Evolutionary conservation across 2,113 vertebrate species (phyloP), one percentile per base, ranked within the genome.

Genomic region (Sus scrofa): DNA sequence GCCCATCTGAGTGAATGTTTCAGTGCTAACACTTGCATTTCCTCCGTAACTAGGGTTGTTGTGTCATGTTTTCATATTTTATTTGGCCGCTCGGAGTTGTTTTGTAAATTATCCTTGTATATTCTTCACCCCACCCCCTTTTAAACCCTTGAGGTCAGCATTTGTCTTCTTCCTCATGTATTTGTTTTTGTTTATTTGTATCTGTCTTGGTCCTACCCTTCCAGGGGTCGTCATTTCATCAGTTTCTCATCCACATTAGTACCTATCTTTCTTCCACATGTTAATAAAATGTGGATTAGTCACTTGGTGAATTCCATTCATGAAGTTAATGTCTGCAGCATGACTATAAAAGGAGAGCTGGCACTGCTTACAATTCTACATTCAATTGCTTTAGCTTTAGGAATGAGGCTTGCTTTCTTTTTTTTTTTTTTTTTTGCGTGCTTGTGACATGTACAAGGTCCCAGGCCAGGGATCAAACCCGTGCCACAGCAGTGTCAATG

Each of bases 61-160:
- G 32, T 63, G 2, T 58, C 71, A 12, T 34, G 54, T 74, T 78
- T 94, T 79, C 52, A 0, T 56, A 13, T 90, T 85, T 63, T 39
- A 8, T 13, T 67, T 73, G 71, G n/a, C 84, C 50, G 5, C 86
- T 82, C 60, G 7, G 37, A 37, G 81, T 88, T 91, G 60, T 94
- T 83, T 62, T 68, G 34, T 86, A 77, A 85, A 54, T 92, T 90
- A 11, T 30, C 37, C 79, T 75, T 89, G 44, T 7, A 4, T 91
- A 56, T 68, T 52, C 24, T 90, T 73, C 77, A 8, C 71, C 62
- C 32, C 16, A 44, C 0, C 71, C 20, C 37, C 81, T 70, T 67
- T 39, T 39, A 89, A 86, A 26, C 7, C 65, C 10, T 20, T 18
- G 39, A 79, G 70, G 34, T 89, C 62, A 34, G 58, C 56, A 50